phyloP scores from a whole-genome alignment of 1,140 invertebrate genomes.

The Heliconius hewitsoni region DNA sequence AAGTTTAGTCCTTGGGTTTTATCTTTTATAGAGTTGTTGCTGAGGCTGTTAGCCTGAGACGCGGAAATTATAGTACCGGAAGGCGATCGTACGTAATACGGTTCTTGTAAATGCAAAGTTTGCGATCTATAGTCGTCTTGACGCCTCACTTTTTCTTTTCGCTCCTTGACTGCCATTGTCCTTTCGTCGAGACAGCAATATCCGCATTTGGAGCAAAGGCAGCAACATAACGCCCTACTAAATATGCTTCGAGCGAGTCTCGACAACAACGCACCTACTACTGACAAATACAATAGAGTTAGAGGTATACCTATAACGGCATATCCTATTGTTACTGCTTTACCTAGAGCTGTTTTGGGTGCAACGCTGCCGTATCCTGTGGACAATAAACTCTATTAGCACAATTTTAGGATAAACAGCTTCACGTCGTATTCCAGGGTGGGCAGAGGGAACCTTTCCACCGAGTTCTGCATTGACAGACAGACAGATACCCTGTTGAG shows the following conservation, averaged over 20 bases:
- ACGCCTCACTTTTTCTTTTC: constrained; percentile 87
- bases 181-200: constrained; percentile 93
- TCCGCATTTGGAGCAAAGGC: constrained; percentile 91
- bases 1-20: constrained; percentile 71
- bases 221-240: constrained; percentile 90
- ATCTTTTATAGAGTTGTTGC: constrained; percentile 83
- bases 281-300: constrained; percentile 93
- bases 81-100: constrained; percentile 89
- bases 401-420: neutral
- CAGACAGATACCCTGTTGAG: too few relatives aligned
- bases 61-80: constrained; percentile 82
- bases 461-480: too few relatives aligned
- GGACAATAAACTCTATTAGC: constrained; percentile 45
- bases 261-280: constrained; percentile 90
- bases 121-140: constrained; percentile 88
- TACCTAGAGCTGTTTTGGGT: constrained; percentile 89
- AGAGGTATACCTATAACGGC: constrained; percentile 95
- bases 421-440: too few relatives aligned
- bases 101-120: constrained; percentile 87
- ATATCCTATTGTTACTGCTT: constrained; percentile 93
- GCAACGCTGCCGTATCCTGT: constrained; percentile 94
- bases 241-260: constrained; percentile 93
- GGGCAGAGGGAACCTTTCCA: too few relatives aligned
- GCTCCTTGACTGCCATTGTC: constrained; percentile 89
- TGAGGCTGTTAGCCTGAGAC: constrained; percentile 78